Evolutionary conservation across 1,140 invertebrate genomes (phyloP).

Genomic region (Zaprionus taronus): DNA sequence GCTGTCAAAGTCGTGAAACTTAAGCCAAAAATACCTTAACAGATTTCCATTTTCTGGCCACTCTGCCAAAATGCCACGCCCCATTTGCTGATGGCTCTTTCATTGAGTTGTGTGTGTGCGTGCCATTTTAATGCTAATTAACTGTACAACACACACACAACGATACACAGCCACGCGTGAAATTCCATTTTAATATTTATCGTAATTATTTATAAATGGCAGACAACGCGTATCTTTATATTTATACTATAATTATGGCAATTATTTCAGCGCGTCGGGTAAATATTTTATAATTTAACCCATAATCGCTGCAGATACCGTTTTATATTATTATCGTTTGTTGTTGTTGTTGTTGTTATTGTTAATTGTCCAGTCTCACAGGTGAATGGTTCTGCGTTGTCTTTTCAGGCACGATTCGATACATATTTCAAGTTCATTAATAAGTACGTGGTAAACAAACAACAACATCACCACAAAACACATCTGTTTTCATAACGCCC

Average conservation of each 20-base stretch:
- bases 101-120: conserved; percentile 23
- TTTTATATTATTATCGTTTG: not conserved
- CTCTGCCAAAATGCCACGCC: conserved; percentile 2
- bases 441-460: conserved; percentile 25
- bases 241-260: conserved; percentile 27
- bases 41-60: not conserved
- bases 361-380: conserved; percentile 25
- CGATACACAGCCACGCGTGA: not conserved
- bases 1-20: conserved; percentile 1
- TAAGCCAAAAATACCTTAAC: not conserved
- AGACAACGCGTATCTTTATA: conserved; percentile 20
- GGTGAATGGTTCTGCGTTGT: conserved; percentile 37
- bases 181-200: conserved; percentile 36
- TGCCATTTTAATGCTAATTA: conserved; percentile 45
- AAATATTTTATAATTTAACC: conserved; percentile 24
- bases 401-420: conserved; percentile 26
- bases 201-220: conserved; percentile 33
- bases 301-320: not conserved
- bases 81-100: conserved; percentile 39
- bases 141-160: not conserved
- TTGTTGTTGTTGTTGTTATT: conserved; percentile 4
- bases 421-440: conserved; percentile 49
- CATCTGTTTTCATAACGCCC: conserved; percentile 15
- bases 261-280: conserved; percentile 12
- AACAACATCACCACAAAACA: conserved; percentile 27